Percentiles rank a stretch among this genome's conserved stretches.
phyloP scores from a whole-genome alignment of 2,113 vertebrate species.

The Tyto alba region DNA sequence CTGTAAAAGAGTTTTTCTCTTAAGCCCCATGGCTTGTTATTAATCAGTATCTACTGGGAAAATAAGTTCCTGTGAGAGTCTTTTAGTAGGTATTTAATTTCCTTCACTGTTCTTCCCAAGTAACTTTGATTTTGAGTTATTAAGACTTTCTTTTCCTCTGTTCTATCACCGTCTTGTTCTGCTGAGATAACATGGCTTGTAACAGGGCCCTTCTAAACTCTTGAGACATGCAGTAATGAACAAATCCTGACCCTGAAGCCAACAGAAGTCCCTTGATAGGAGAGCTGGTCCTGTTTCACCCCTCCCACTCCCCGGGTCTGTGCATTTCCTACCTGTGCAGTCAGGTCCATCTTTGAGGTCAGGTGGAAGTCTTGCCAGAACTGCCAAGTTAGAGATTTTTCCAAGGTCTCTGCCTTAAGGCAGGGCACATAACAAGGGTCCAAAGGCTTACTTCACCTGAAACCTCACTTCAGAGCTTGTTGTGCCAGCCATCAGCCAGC shows the following conservation, averaged over 20 bases:
- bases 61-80: neutral
- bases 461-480: neutral
- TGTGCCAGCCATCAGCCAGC: neutral
- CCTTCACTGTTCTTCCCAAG: neutral
- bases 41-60: neutral
- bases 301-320: neutral
- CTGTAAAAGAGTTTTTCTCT: neutral
- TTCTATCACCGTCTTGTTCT: neutral
- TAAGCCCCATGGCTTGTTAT: neutral
- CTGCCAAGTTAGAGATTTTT: neutral
- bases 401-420: neutral
- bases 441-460: neutral
- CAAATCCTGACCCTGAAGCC: neutral
- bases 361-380: neutral
- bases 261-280: neutral
- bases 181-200: neutral
- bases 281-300: neutral
- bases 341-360: neutral
- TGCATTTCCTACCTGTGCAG: neutral
- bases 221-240: neutral
- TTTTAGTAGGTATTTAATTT: neutral
- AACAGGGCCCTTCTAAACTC: neutral
- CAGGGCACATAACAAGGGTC: neutral
- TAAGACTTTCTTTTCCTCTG: neutral
- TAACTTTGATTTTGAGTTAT: neutral